These are phyloP conservation scores for Diglossa cyanea DNA, from an alignment of 2,797 vertebrate species.

Conservation along the genomic window DNA sequence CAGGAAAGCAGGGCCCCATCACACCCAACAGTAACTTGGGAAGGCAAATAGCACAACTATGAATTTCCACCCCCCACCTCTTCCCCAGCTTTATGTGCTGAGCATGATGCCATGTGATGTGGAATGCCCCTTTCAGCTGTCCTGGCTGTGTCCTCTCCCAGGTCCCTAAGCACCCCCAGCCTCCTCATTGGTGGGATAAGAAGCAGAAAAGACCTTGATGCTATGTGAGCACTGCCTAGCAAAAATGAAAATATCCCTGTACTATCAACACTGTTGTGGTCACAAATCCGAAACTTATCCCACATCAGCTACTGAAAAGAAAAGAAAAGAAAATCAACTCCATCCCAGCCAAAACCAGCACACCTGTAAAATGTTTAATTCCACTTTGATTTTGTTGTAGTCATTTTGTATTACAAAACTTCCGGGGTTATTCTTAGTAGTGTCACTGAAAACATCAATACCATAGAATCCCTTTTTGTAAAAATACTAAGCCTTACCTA, in stretches of 20 bases:
- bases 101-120: neutral
- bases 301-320: neutral
- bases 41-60: neutral
- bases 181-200: neutral
- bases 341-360: neutral
- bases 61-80: neutral
- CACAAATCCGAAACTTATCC: neutral
- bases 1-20: neutral
- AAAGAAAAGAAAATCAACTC: neutral
- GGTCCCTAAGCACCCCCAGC: neutral
- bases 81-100: neutral
- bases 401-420: neutral
- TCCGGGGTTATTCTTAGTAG: neutral
- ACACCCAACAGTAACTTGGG: neutral
- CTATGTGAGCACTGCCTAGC: neutral
- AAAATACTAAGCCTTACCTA: neutral
- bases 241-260: neutral
- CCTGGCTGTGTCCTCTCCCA: neutral
- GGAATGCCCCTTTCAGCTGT: neutral
- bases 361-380: neutral
- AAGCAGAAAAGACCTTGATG: neutral
- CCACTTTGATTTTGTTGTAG: neutral
- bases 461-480: neutral
- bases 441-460: neutral
- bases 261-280: neutral